Evolutionary conservation across 2,888 invertebrate species (phyloP).

Genomic region (Eurytoma californica): DNA sequence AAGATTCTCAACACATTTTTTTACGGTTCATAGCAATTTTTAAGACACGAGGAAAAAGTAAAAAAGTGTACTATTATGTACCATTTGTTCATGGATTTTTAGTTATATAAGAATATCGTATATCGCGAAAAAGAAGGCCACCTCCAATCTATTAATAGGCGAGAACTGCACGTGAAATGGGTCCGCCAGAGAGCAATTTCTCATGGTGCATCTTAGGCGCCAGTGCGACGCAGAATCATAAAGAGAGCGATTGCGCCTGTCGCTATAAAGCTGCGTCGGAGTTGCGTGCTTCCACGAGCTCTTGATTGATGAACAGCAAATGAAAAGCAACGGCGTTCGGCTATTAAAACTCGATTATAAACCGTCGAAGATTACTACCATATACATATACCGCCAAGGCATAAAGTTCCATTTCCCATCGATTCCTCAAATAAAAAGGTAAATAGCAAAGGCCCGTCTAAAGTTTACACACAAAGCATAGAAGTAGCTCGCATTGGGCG

Average conservation of each 20-base stretch:
- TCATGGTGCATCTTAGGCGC: slow-evolving; percentile 29
- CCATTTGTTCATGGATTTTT: too few species aligned
- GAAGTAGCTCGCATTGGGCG: not conserved
- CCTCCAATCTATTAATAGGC: not conserved
- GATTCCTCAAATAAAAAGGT: too few species aligned
- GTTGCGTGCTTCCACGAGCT: slow-evolving; percentile 28
- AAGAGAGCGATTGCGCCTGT: slow-evolving; percentile 14
- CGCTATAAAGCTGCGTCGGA: not conserved
- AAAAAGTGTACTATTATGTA: too few species aligned
- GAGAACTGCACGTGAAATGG: not conserved
- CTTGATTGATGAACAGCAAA: slow-evolving; percentile 69
- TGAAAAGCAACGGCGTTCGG: not conserved
- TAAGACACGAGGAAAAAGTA: too few species aligned
- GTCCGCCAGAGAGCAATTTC: slow-evolving; percentile 46
- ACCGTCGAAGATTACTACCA: not conserved
- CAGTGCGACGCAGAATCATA: slow-evolving; percentile 25
- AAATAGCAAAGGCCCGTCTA: not conserved
- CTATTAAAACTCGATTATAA: slow-evolving; percentile 11
- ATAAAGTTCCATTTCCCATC: not conserved
- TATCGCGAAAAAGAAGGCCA: not conserved
- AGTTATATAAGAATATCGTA: too few species aligned
- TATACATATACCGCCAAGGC: not conserved
- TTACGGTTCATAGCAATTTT: too few species aligned
- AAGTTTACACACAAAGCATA: not conserved
- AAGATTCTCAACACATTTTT: too few species aligned